These are phyloP conservation scores for Trinorchestia longiramus DNA, from an alignment of 1,140 invertebrate genomes.

Conservation along the genomic window DNA sequence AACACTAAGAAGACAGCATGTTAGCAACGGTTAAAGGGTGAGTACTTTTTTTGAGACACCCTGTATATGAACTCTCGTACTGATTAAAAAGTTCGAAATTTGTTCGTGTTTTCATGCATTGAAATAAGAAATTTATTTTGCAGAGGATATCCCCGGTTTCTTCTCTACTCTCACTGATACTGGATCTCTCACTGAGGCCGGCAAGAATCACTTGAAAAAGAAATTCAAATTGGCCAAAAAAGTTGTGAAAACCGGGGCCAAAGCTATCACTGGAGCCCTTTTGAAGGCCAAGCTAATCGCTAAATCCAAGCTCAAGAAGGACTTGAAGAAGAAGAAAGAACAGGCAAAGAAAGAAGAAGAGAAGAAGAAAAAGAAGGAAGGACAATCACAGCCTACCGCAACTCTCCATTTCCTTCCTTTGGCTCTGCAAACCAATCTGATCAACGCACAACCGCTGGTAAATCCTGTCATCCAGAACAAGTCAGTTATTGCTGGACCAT, in stretches of 20 bases:
- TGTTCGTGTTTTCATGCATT: background rate
- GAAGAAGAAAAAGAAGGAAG: background rate
- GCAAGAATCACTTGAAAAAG: constrained; percentile 23
- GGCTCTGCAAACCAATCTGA: background rate
- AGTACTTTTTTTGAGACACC: too few relatives aligned
- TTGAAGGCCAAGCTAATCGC: background rate
- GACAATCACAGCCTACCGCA: background rate
- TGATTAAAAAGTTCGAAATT: background rate
- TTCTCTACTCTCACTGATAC: background rate
- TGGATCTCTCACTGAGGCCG: background rate
- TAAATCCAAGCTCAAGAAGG: background rate
- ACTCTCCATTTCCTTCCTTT: background rate
- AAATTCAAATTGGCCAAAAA: constrained; percentile 17
- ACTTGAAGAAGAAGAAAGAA: background rate
- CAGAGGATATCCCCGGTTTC: constrained; percentile 5
- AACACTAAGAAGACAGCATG: too few relatives aligned
- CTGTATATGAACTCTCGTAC: background rate
- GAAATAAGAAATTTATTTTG: background rate
- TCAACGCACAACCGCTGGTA: background rate
- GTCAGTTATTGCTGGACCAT: background rate
- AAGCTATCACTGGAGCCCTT: background rate
- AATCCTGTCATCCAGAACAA: background rate
- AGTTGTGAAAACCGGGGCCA: background rate
- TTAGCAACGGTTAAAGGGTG: too few relatives aligned
- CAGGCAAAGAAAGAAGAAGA: background rate